phyloP scores from a whole-genome alignment of 2,113 vertebrate genomes.

The Alethe castanea region DNA sequence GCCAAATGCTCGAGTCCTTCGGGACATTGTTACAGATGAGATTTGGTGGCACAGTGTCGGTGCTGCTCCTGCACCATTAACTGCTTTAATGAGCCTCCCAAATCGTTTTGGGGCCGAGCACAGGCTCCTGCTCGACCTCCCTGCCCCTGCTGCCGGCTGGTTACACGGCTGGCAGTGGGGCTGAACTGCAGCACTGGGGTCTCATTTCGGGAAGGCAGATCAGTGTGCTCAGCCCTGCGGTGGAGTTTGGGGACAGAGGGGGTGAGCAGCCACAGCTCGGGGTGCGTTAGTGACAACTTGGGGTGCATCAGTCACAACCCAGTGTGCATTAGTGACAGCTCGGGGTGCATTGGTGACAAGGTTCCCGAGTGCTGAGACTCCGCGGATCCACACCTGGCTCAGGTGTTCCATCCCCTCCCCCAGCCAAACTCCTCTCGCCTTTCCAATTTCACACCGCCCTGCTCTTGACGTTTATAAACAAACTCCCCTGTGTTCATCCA shows the following conservation, averaged over 20 bases:
- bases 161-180: rapidly evolving
- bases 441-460: conserved; percentile 69
- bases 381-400: background rate
- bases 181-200: rapidly evolving
- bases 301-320: no score
- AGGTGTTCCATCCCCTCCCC: background rate
- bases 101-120: background rate
- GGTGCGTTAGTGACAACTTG: rapidly evolving
- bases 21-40: background rate
- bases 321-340: no score
- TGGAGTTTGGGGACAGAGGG: background rate
- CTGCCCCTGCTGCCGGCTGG: rapidly evolving
- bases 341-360: no score
- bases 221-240: rapidly evolving
- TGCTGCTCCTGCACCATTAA: background rate
- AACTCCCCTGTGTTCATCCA: conserved; percentile 32
- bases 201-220: background rate
- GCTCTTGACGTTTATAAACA: conserved; percentile 35
- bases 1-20: background rate
- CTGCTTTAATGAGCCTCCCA: background rate
- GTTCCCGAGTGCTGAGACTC: background rate
- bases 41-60: rapidly evolving
- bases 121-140: rapidly evolving
- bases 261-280: rapidly evolving
- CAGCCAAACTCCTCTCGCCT: background rate